phyloP scores from a whole-genome alignment of 2,113 vertebrate genomes.

The Columba livia region DNA sequence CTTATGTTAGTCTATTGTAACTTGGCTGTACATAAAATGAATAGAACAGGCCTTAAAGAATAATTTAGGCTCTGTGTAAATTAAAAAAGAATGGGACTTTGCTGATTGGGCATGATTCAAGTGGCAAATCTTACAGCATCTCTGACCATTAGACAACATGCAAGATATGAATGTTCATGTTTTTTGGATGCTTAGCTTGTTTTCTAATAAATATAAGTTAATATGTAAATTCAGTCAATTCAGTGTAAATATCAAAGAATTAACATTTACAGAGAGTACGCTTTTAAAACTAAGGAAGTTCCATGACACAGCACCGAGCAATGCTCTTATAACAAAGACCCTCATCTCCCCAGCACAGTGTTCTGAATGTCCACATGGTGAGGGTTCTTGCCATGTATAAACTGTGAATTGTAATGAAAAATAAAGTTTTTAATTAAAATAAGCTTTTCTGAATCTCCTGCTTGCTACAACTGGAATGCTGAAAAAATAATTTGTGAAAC shows the following conservation, averaged over 20 bases:
- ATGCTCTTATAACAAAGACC: constrained; percentile 74
- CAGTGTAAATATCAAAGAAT: constrained; percentile 77
- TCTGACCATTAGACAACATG: constrained; percentile 64
- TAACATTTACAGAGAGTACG: constrained; percentile 74
- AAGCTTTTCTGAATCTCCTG: constrained; percentile 67
- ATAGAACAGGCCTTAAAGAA: constrained; percentile 65
- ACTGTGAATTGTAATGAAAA: constrained; percentile 83
- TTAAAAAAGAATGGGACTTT: constrained; percentile 53
- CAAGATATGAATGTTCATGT: constrained; percentile 73
- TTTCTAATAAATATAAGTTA: constrained; percentile 79
- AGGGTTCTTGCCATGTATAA: constrained; percentile 71
- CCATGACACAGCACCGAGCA: constrained; percentile 70
- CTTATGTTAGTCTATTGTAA: constrained; percentile 68
- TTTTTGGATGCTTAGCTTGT: constrained; percentile 75
- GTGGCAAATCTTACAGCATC: constrained; percentile 65
- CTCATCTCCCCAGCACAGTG: constrained; percentile 72
- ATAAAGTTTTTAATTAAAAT: constrained; percentile 84
- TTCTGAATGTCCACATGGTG: constrained; percentile 75
- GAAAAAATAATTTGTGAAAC: constrained; percentile 35
- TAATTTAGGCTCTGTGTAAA: constrained; percentile 65
- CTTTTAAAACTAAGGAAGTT: constrained; percentile 75
- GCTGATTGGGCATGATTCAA: constrained; percentile 69
- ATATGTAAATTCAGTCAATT: constrained; percentile 61
- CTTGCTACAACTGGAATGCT: constrained; percentile 64
- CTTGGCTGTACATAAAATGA: constrained; percentile 71